A percentile compares a stretch with the other conserved stretches of the same genome.
Evolutionary conservation across 2,113 vertebrate genomes (phyloP).

Genomic region (Agapornis roseicollis): DNA sequence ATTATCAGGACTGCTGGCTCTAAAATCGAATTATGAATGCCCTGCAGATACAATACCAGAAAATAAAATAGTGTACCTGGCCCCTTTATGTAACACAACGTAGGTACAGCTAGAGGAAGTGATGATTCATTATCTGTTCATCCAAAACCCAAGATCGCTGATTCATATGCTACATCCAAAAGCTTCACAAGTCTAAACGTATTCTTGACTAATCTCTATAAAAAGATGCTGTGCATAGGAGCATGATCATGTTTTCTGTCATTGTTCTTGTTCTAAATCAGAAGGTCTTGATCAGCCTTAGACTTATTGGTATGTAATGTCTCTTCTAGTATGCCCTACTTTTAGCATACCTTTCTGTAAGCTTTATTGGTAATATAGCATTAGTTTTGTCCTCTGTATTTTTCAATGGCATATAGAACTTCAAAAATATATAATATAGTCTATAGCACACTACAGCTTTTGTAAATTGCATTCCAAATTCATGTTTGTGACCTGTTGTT

Average conservation of each 20-base stretch:
- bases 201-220: neutral
- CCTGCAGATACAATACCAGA: slow-evolving; percentile 32
- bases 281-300: neutral
- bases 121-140: slow-evolving; percentile 59
- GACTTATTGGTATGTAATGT: neutral
- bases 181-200: neutral
- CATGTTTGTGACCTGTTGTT: neutral
- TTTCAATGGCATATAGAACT: neutral
- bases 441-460: neutral
- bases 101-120: neutral
- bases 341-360: neutral
- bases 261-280: neutral
- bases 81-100: neutral
- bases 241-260: neutral
- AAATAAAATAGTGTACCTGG: neutral
- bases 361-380: neutral
- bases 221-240: neutral
- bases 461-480: neutral
- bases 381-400: neutral
- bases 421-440: neutral
- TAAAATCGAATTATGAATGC: slow-evolving; percentile 27
- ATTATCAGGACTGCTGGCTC: neutral
- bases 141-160: slow-evolving; percentile 8
- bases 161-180: slow-evolving; percentile 13
- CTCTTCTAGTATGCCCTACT: neutral